phyloP scores from a whole-genome alignment of 2,888 invertebrate genomes.

The Heteromyza rotundicornis region DNA sequence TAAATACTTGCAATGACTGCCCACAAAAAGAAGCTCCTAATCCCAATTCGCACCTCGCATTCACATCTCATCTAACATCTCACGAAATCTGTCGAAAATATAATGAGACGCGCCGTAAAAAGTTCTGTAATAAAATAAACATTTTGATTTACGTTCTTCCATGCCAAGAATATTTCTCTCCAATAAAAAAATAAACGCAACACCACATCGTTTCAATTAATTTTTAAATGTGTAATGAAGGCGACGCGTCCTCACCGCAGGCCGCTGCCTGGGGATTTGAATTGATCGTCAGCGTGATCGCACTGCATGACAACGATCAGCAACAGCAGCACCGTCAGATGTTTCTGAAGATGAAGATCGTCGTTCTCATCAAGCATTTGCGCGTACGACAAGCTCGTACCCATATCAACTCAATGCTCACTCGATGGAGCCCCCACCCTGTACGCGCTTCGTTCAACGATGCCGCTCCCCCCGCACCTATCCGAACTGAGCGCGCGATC shows the following conservation, averaged over 20 bases:
- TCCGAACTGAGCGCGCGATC: conserved; percentile 25
- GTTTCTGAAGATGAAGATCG: neutral
- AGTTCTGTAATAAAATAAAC: no score
- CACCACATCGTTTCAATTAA: conserved; percentile 15
- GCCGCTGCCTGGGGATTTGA: conserved; percentile 51
- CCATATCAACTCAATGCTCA: conserved; percentile 19
- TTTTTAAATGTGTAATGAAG: conserved; percentile 33
- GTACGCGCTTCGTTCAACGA: neutral
- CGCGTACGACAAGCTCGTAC: conserved; percentile 13
- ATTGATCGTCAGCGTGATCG: conserved; percentile 52
- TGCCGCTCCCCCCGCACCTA: conserved; percentile 21
- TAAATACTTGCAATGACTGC: no score
- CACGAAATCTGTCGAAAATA: no score
- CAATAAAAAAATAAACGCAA: neutral
- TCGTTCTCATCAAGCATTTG: neutral
- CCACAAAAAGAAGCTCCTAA: no score
- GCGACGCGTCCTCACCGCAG: conserved; percentile 27
- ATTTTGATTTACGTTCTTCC: conserved; percentile 9
- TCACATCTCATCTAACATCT: no score
- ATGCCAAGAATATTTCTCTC: neutral
- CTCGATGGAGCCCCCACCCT: neutral
- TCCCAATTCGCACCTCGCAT: no score
- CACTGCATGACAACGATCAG: conserved; percentile 49
- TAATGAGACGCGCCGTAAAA: no score
- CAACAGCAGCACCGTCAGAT: conserved; percentile 26